Base-by-base conservation (phyloP, 35 echinoderm and acorn worm species). In the Ophiothrix spiculata region DNA sequence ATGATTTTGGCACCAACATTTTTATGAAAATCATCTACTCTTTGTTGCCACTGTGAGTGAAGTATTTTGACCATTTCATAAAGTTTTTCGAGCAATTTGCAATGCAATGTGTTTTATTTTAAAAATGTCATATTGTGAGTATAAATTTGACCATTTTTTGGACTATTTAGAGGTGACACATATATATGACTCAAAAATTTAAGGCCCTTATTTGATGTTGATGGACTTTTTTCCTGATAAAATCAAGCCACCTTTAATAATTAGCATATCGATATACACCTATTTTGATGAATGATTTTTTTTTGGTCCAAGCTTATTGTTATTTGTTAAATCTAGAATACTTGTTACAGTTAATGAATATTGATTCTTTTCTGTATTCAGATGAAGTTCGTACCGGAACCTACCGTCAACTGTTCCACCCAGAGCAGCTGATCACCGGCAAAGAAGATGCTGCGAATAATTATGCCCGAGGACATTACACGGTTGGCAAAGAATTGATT, bases 331-430 rank as follows among this genome's bases (percentile, higher is more conserved):
- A 29, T 74, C 33, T 74, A 23, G 4, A 0, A 29, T 74, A 19
- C 0, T n/a, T 29, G 0, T 74, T 4, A 74, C 0, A 74, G 33
- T 36, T 14, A 33, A 78, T 1, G 13, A 78, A 78, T 36, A 36
- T 16, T 19, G 21, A 36, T 36, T 33, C 23, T 37, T 33, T 36
- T 78, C 0, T 10, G 33, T 36, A 39, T 1, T 36, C 78, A 90
- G 88, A 90, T 90, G 88, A 90, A 31, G 81, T 90, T 29, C 88
- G 88, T 0, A 90, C 88, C 32, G n/a, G n/a, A n/a, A n/a, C n/a
- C n/a, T n/a, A n/a, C n/a, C n/a, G n/a, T n/a, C n/a, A n/a, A n/a
- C n/a, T n/a, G n/a, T n/a, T n/a, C n/a, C n/a, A n/a, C n/a, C n/a
- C n/a, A n/a, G n/a, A n/a, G n/a, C n/a, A n/a, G n/a, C n/a, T n/a